Evolutionary conservation across 2,113 vertebrate genomes (phyloP), one percentile per base, ranked within the genome.

Genomic region (Cololabis saira): DNA sequence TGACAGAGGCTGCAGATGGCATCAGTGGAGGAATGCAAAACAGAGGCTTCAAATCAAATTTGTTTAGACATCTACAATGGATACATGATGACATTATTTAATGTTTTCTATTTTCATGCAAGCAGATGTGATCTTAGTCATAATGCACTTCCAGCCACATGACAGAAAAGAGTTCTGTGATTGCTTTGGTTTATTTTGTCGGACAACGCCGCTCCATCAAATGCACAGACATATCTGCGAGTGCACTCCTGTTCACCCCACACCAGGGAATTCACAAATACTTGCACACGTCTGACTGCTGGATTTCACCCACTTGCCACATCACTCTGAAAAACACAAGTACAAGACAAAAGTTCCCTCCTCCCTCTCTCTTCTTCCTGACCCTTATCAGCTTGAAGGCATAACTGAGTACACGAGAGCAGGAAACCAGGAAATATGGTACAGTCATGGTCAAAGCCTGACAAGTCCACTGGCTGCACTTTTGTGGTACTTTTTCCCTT

Each of bases 251-350:
- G 47, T 57, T 86, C 73, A 76, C 54, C 82, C 33, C 74, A 63
- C 80, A 78, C 42, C 19, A 55, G 75, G 77, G 72, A 83, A 51
- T 73, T 81, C 67, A 64, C 63, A 53, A 73, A 78, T 71, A 82
- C 69, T 64, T 43, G 21, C 45, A 61, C 82, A 51, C 71, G 61
- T 83, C 71, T 64, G 74, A 51, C 67, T 52, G 21, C 71, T 73
- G 52, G 68, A 78, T 77, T 66, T 80, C 52, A 75, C 57, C 55
- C 8, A 55, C 62, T 67, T 59, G 61, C 30, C 83, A 59, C 61
- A 61, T 43, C 24, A 53, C 21, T 59, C 52, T 1, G 9, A 4
- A 27, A 5, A 17, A 30, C 61, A 52, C 68, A 57, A 48, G 60
- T 53, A 58, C 58, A 24, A 19, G 3, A 14, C n/a, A 49, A 64